Evolutionary conservation across 1,140 invertebrate species (phyloP).

Genomic region (Hylyphantes graminicola): DNA sequence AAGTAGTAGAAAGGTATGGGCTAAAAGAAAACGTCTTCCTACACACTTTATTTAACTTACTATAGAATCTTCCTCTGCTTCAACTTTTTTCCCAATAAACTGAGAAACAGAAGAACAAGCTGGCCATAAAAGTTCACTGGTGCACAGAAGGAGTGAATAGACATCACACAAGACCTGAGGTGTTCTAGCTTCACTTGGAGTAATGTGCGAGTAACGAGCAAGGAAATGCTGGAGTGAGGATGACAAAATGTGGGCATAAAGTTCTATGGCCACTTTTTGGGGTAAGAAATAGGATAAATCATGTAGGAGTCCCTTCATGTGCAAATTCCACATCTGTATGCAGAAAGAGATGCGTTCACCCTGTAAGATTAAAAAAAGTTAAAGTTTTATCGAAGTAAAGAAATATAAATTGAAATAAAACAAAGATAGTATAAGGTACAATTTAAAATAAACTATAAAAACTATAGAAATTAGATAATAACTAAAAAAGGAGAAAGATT

Average conservation of each 20-base stretch:
- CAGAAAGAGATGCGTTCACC: constrained; percentile 47
- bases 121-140: constrained; percentile 38
- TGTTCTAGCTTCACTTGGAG: constrained; percentile 39
- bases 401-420: no score
- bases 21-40: no score
- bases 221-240: constrained; percentile 27
- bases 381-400: neutral
- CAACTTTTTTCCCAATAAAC: constrained; percentile 19
- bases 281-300: constrained; percentile 38
- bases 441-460: no score
- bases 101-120: constrained; percentile 29
- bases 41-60: constrained; percentile 6
- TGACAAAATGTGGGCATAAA: constrained; percentile 13
- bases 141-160: constrained; percentile 17
- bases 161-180: constrained; percentile 29
- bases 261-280: constrained; percentile 10
- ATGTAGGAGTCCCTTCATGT: constrained; percentile 38
- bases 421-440: no score
- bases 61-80: constrained; percentile 9
- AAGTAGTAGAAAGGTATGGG: no score
- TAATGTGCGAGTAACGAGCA: constrained; percentile 6
- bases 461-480: no score
- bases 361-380: constrained; percentile 8
- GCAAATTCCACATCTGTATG: constrained; percentile 50
- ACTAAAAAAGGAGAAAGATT: no score